Percentiles rank a stretch among this genome's conserved stretches.
Conservation (phyloP, 2,888 invertebrate genomes). For the Ceriagrion tenellum region DNA sequence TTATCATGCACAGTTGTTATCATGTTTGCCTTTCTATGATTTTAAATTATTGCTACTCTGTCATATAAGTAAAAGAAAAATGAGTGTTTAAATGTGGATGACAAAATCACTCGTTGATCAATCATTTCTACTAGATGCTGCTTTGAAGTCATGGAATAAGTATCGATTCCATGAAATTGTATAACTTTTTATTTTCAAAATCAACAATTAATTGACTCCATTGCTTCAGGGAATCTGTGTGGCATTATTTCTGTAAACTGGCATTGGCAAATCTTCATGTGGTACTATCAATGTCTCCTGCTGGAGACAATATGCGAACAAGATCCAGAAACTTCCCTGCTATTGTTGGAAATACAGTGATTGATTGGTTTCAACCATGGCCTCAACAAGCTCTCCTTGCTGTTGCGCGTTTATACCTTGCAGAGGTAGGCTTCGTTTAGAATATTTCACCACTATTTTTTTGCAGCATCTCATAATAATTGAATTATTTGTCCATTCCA, state of each 20-base stretch:
- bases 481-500: conserved; percentile 74
- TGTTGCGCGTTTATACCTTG: conserved; percentile 91
- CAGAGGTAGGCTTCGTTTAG: conserved; percentile 82
- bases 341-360: conserved; percentile 93
- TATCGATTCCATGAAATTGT: neutral
- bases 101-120: neutral
- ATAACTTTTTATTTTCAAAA: neutral
- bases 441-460: neutral
- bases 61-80: no score
- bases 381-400: conserved; percentile 92
- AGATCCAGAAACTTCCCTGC: conserved; percentile 95
- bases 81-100: neutral
- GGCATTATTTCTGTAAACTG: conserved; percentile 89
- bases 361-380: conserved; percentile 98
- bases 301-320: conserved; percentile 89
- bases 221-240: conserved; percentile 86
- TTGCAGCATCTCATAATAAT: neutral
- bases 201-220: neutral
- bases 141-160: neutral
- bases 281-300: conserved; percentile 94
- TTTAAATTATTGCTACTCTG: conserved; percentile 47
- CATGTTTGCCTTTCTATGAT: no score
- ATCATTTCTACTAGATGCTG: neutral
- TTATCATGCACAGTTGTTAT: no score
- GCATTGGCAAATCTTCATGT: conserved; percentile 93